phyloP scores from a whole-genome alignment of 2,797 vertebrate species.

The Choloepus didactylus region DNA sequence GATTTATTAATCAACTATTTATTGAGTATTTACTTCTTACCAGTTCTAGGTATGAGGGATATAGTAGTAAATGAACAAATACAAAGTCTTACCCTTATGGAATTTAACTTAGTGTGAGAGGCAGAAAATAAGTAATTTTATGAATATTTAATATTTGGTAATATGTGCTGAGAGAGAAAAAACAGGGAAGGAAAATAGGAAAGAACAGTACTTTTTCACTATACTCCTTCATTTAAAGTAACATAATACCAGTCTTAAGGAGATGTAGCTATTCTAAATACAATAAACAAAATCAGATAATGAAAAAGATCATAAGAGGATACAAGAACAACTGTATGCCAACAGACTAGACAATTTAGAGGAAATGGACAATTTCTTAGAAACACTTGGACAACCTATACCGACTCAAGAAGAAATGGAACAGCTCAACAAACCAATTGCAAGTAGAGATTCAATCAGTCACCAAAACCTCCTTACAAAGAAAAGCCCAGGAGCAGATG shows the following conservation, averaged over 20 bases:
- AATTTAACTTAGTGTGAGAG: background rate
- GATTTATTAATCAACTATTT: slow-evolving; percentile 21
- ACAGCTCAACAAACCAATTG: too few relatives aligned
- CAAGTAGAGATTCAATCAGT: too few relatives aligned
- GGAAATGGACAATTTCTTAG: too few relatives aligned
- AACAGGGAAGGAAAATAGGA: background rate
- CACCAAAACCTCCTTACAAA: too few relatives aligned
- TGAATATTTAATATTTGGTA: background rate
- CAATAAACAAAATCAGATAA: too few relatives aligned
- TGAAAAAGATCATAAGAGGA: too few relatives aligned
- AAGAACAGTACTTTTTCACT: background rate
- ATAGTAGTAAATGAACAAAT: background rate
- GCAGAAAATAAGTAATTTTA: background rate
- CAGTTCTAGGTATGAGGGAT: background rate
- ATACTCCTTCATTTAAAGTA: background rate
- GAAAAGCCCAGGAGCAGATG: too few relatives aligned
- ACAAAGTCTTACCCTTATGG: background rate
- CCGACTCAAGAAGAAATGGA: too few relatives aligned
- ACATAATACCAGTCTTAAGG: background rate
- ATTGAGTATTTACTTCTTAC: background rate
- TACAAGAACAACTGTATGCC: too few relatives aligned
- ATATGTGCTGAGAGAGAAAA: background rate
- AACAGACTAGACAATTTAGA: too few relatives aligned
- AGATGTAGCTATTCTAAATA: background rate
- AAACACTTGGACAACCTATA: too few relatives aligned